Conservation (phyloP, 1,140 invertebrate species). For the Orussus abietinus region DNA sequence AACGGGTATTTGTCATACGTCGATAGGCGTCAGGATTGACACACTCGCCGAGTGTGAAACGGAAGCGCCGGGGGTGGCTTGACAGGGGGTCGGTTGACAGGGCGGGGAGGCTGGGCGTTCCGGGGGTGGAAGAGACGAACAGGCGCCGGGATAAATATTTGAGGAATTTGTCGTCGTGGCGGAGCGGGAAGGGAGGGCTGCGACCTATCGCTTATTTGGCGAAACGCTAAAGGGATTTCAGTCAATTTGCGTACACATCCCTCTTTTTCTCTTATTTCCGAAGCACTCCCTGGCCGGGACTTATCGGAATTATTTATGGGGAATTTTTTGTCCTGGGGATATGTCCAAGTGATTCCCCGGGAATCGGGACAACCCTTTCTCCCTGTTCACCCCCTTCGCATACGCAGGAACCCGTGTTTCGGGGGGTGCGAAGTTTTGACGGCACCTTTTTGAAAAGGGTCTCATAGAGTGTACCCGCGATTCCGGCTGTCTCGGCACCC, state of each 20-base stretch:
- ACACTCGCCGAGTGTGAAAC: conserved; percentile 42
- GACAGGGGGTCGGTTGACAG: conserved; percentile 8
- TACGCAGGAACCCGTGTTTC: no score
- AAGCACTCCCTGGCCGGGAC: no score
- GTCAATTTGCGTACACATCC: conserved; percentile 28
- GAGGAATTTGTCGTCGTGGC: conserved; percentile 47
- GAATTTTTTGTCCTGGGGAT: no score
- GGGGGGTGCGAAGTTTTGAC: no score
- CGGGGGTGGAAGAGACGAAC: conserved; percentile 18
- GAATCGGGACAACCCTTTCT: no score
- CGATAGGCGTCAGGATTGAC: conserved; percentile 49
- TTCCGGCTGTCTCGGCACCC: no score
- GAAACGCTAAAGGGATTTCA: conserved; percentile 41
- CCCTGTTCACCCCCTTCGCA: no score
- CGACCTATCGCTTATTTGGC: conserved; percentile 40
- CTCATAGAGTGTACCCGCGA: no score
- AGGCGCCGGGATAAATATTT: conserved; percentile 49
- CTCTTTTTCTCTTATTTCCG: no score
- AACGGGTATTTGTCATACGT: conserved; percentile 49
- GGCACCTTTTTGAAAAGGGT: no score
- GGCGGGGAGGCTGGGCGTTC: conserved; percentile 4
- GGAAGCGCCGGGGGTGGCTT: conserved; percentile 32
- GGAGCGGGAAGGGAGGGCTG: conserved; percentile 13
- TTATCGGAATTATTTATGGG: no score
- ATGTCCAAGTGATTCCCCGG: no score